phyloP scores from a whole-genome alignment of 2,113 vertebrate species.

The rabbit (Oryctolagus cuniculus) region DNA sequence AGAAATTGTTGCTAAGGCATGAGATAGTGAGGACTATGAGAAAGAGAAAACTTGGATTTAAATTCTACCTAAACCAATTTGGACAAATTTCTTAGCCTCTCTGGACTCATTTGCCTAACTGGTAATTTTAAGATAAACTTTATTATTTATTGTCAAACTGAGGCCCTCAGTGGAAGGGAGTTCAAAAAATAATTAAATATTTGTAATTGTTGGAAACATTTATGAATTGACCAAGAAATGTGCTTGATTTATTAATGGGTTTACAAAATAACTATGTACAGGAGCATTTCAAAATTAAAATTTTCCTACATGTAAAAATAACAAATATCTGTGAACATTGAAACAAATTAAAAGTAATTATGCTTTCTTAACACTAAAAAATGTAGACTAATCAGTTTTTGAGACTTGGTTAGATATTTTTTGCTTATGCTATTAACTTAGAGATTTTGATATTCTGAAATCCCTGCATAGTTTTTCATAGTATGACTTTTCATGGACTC shows the following conservation, averaged over 20 bases:
- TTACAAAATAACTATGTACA: slow-evolving; percentile 19
- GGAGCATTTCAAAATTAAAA: not conserved
- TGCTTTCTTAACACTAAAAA: not conserved
- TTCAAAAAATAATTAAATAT: slow-evolving; percentile 18
- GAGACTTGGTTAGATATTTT: not conserved
- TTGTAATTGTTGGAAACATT: not conserved
- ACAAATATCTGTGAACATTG: not conserved
- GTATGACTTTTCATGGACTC: too few relatives aligned
- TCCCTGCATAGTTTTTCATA: too few relatives aligned
- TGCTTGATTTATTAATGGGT: not conserved
- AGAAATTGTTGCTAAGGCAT: not conserved
- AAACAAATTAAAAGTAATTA: not conserved
- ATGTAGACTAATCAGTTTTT: not conserved
- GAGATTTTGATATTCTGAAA: not conserved
- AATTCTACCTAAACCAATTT: not conserved
- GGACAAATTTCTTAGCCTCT: not conserved
- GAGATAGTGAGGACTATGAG: not conserved
- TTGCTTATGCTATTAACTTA: not conserved
- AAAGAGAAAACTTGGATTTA: not conserved
- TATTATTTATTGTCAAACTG: not conserved
- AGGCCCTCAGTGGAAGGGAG: not conserved
- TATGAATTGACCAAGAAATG: not conserved
- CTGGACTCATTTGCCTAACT: not conserved
- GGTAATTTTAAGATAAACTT: not conserved
- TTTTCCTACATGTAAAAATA: slow-evolving; percentile 11